Evolutionary conservation across 2,888 invertebrate genomes (phyloP), one percentile per base, ranked within the genome.

Genomic region (Caenorhabditis drosophilae): DNA sequence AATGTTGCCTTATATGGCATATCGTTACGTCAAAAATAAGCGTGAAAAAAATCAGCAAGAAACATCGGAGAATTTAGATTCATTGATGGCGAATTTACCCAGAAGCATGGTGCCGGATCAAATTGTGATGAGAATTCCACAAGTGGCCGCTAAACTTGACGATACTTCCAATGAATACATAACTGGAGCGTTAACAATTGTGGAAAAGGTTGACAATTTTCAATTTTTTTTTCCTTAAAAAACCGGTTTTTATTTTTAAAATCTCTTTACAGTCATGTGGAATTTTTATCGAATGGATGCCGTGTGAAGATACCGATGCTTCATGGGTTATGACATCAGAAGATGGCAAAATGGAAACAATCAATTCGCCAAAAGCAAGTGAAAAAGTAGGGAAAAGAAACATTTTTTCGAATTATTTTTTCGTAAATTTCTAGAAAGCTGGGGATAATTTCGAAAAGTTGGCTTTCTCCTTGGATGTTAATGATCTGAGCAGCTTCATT

Each of bases 201-300:
- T 75, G 2, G 80, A 80, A 51, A 80, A 77, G 72, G 78, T 78
- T n/a, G n/a, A n/a, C n/a, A n/a, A n/a, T n/a, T n/a, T n/a, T n/a
- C n/a, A n/a, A n/a, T n/a, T n/a, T n/a, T n/a, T n/a, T n/a, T n/a
- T n/a, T n/a, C n/a, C n/a, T n/a, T n/a, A n/a, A n/a, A n/a, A n/a
- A n/a, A n/a, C n/a, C n/a, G n/a, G n/a, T n/a, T n/a, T n/a, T 26
- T 25, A 47, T 2, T 41, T 16, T 34, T 7, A 18, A 16, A 11
- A 11, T 31, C 18, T 4, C 12, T 4, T 57, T 75, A 31, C 42
- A 82, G 78, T 56, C 76, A 2, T 34, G 36, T 22, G 83, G 82
- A 4, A 73, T 83, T 4, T 82, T 70, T 69, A 71, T 83, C 36
- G 81, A 82, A 53, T 83, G 82, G 82, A 66, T 50, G n/a, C 79